A percentile compares a stretch with the other conserved stretches of the same genome.
Conservation (phyloP, 2,888 invertebrate genomes). For the Lithophane ornitopus region DNA sequence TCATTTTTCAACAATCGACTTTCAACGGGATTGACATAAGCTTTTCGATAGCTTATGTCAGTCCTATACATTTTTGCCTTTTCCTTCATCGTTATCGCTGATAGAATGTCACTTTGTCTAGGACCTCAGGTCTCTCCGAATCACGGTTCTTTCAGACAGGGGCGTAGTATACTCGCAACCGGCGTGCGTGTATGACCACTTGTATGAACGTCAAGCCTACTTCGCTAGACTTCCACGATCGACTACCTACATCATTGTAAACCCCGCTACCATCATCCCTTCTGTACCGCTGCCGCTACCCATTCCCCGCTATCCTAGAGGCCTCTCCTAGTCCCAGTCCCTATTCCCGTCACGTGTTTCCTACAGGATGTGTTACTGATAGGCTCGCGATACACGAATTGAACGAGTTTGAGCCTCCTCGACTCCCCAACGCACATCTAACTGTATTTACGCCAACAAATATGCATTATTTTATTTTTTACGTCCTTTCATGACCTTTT, state of each 20-base stretch:
- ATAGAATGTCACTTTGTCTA: too few species aligned
- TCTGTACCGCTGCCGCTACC: not conserved
- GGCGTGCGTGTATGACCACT: too few species aligned
- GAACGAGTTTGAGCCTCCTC: constrained; percentile 74
- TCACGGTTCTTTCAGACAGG: too few species aligned
- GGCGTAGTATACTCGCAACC: too few species aligned
- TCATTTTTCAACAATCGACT: too few species aligned
- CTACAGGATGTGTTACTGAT: constrained; percentile 85
- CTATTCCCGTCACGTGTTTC: constrained; percentile 86
- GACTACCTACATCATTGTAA: not conserved
- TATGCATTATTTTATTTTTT: constrained; percentile 84
- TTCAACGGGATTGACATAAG: too few species aligned
- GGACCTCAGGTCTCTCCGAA: too few species aligned
- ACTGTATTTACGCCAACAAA: constrained; percentile 82
- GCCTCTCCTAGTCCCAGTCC: constrained; percentile 58
- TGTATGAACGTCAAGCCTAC: too few species aligned
- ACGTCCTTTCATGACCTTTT: constrained; percentile 74
- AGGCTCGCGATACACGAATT: constrained; percentile 78
- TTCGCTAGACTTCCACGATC: not conserved
- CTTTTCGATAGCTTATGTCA: too few species aligned
- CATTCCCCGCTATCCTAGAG: constrained; percentile 47
- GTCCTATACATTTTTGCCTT: too few species aligned
- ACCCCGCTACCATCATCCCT: not conserved
- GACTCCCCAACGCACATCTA: constrained; percentile 70
- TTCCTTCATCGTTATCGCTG: too few species aligned